phyloP scores from a whole-genome alignment of 2,113 vertebrate species.

The Zosterops borbonicus region DNA sequence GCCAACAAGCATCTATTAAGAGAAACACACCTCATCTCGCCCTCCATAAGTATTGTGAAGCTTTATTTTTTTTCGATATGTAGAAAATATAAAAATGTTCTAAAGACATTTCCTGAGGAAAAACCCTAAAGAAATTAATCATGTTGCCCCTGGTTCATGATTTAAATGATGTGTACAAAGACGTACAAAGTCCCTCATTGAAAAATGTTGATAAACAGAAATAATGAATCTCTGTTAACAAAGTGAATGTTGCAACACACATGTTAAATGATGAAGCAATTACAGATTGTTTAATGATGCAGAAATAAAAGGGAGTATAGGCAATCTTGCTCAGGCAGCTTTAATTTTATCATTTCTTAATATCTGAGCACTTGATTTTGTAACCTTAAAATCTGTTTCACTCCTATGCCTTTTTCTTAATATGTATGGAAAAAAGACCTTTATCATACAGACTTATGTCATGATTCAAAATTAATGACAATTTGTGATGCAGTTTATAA shows the following conservation, averaged over 20 bases:
- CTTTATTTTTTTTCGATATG: background rate
- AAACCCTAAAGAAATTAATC: background rate
- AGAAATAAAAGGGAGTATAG: background rate
- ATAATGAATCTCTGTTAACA: background rate
- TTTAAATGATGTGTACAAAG: background rate
- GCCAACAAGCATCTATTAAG: background rate
- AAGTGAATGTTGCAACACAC: background rate
- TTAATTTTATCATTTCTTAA: background rate
- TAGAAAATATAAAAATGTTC: background rate
- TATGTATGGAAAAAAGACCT: background rate
- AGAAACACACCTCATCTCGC: background rate
- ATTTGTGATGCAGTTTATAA: background rate
- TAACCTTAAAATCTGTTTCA: background rate
- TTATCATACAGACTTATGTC: background rate
- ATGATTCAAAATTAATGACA: background rate
- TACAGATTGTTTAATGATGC: background rate
- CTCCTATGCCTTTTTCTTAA: background rate
- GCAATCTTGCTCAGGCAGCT: background rate
- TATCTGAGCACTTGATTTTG: background rate
- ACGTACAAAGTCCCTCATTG: background rate
- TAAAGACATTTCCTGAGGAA: background rate
- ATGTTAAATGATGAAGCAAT: background rate
- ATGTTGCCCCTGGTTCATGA: background rate
- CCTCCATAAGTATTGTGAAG: background rate
- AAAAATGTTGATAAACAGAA: constrained; percentile 5